Evolutionary conservation across 2,888 invertebrate genomes (phyloP).

Genomic region (Stratiomys singularior): DNA sequence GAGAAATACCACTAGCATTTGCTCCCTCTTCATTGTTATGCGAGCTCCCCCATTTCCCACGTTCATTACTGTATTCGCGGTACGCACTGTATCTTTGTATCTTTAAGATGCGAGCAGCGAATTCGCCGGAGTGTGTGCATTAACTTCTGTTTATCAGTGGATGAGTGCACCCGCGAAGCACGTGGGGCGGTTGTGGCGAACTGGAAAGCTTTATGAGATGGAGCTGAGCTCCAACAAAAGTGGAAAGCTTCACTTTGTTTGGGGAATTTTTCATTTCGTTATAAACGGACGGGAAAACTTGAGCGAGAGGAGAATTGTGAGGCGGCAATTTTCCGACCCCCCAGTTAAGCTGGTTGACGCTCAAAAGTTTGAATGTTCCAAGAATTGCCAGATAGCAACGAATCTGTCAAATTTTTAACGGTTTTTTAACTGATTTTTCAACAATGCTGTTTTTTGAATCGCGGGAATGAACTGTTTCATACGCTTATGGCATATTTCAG

Average conservation of each 20-base stretch:
- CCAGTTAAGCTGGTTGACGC: background rate
- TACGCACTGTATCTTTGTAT: background rate
- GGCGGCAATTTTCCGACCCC: background rate
- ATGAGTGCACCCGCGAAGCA: background rate
- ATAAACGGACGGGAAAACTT: background rate
- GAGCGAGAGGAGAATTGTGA: background rate
- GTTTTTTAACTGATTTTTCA: no score
- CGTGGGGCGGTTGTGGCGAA: background rate
- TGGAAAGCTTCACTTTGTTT: background rate
- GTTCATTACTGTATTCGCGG: background rate
- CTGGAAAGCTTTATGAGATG: background rate
- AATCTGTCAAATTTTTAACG: no score
- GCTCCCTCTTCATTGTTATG: background rate
- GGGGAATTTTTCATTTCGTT: background rate
- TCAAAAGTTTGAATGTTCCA: background rate
- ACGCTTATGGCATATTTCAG: no score
- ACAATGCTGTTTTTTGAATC: no score
- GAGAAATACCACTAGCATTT: background rate
- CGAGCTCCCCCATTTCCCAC: slow-evolving; percentile 17
- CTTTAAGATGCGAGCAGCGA: background rate
- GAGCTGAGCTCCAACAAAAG: background rate
- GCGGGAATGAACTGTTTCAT: no score
- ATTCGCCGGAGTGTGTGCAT: slow-evolving; percentile 14
- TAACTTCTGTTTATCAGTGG: background rate
- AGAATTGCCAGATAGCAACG: background rate